Percentiles rank a stretch among this genome's conserved stretches.
Evolutionary conservation across 2,113 vertebrate genomes (phyloP).

Genomic region (Equus przewalskii): DNA sequence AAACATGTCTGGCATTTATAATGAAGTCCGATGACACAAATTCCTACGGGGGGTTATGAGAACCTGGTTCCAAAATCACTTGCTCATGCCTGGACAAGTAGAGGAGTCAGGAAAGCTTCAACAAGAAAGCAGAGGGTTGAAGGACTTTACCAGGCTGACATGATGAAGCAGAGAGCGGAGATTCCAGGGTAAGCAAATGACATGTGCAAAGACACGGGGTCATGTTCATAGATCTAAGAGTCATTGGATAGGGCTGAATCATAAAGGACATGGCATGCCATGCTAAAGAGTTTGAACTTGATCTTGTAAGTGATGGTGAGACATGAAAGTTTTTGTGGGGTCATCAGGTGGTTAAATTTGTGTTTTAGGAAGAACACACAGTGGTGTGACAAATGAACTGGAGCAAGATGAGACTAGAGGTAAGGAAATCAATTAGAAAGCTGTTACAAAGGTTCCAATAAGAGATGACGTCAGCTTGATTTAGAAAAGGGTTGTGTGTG

Average conservation of each 20-base stretch:
- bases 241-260: background rate
- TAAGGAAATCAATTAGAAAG: background rate
- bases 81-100: background rate
- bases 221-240: background rate
- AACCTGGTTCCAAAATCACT: background rate
- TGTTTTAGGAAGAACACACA: background rate
- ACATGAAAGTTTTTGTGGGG: background rate
- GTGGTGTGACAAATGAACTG: background rate
- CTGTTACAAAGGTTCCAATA: background rate
- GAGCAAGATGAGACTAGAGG: background rate
- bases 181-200: background rate
- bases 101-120: background rate
- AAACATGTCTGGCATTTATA: background rate
- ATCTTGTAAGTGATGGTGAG: background rate
- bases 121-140: background rate
- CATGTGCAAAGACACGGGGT: background rate
- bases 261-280: background rate
- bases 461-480: background rate
- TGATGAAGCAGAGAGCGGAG: background rate
- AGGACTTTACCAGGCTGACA: background rate
- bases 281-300: background rate
- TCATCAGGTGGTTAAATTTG: background rate
- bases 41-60: background rate
- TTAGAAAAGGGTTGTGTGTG: background rate
- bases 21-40: background rate